phyloP scores from a whole-genome alignment of 2,888 invertebrate genomes.

The Sclerodermus sp. region DNA sequence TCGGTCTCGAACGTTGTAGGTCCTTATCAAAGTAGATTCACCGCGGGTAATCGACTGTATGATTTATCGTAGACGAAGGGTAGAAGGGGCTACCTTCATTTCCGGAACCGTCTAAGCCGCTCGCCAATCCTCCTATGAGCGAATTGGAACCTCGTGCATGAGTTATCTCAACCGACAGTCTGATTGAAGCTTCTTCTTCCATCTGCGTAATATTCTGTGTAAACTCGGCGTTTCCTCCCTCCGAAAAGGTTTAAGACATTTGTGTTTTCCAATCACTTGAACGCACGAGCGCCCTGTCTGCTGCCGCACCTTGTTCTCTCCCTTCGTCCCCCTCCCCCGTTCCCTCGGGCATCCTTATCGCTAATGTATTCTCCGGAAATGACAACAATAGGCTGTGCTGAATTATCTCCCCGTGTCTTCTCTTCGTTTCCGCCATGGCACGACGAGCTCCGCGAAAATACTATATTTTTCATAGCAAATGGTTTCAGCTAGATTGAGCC shows the following conservation, averaged over 20 bases:
- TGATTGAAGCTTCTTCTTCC: conserved; percentile 14
- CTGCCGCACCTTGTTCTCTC: no score
- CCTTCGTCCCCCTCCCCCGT: no score
- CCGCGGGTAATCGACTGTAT: conserved; percentile 29
- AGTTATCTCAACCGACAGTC: conserved; percentile 10
- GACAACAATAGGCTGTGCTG: no score
- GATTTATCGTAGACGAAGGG: conserved; percentile 32
- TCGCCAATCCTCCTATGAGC: conserved; percentile 17
- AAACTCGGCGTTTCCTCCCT: conserved; percentile 2
- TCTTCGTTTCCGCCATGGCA: conserved; percentile 20
- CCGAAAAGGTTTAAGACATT: no score
- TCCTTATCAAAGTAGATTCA: conserved; percentile 28
- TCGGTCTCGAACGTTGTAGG: conserved; percentile 10
- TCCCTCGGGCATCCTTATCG: no score
- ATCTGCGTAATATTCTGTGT: conserved; percentile 24
- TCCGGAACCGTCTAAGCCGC: conserved; percentile 22
- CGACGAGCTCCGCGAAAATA: conserved; percentile 25
- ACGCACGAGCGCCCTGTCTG: no score
- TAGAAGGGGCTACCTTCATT: conserved; percentile 31
- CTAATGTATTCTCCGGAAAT: no score
- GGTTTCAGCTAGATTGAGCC: conserved; percentile 20
- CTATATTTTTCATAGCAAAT: conserved; percentile 23
- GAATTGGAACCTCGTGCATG: conserved; percentile 17
- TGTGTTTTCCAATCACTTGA: no score
- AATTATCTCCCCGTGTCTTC: no score